Base-by-base conservation (phyloP, 2,797 vertebrate genomes). In the Pygocentrus nattereri region DNA sequence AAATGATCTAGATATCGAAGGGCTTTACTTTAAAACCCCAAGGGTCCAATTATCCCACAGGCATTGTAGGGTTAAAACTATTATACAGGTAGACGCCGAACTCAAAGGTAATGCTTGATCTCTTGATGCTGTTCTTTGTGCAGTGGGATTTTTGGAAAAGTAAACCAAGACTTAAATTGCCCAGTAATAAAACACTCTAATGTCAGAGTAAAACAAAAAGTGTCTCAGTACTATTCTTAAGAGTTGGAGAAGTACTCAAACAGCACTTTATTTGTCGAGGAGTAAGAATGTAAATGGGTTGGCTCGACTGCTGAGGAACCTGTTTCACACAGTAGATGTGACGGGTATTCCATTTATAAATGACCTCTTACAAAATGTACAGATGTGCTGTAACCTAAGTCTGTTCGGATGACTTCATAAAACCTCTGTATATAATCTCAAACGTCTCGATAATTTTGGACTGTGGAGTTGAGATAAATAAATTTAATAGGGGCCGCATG, bases 371-470 rank as follows among this genome's bases (percentile, higher is more conserved):
- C 49, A 58, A 77, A 67, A 68, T 47, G 70, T 10, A 80, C 50
- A 76, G 74, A 84, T 41, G 70, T 69, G 30, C 70, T 69, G n/a
- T 4, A 79, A 34, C 30, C 68, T 21, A 47, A 75, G 30, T 68
- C 52, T 75, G 74, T 76, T 41, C 90, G 88, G 86, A 87, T 88
- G 89, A 92, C 87, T 90, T 90, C 88, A 90, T 86, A 81, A 88
- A 89, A 74, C 50, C 87, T 91, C 75, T 80, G 88, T 86, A 89
- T 86, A 92, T 91, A 90, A 93, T 93, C 85, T 88, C 76, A 89
- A 91, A 92, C 91, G 88, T 88, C 89, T 89, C 85, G 89, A 91
- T 94, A 92, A 93, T 93, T 94, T 91, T 93, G 91, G 91, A 88
- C 38, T 81, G 4, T 86, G 88, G 87, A 82, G 81, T 88, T 85